Conservation (phyloP, 2,888 invertebrate species). For the Hypolimnas misippus region DNA sequence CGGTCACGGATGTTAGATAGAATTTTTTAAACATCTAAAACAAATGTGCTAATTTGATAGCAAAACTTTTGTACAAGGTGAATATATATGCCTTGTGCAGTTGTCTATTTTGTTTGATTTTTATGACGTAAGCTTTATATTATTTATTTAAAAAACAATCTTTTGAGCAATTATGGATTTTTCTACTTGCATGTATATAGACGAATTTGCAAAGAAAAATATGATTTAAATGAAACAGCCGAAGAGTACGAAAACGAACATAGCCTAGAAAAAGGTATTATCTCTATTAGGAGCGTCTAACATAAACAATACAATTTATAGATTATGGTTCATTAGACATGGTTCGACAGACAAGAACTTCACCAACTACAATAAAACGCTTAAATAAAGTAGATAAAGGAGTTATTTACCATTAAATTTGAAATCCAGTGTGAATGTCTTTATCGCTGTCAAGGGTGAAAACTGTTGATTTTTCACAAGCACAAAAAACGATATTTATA, state of each 20-base stretch:
- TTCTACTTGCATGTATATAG: no score
- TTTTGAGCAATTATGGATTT: no score
- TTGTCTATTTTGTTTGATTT: no score
- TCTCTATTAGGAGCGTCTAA: not conserved
- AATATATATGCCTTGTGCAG: not conserved
- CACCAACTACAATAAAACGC: not conserved
- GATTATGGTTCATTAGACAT: not conserved
- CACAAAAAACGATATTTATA: constrained; percentile 55
- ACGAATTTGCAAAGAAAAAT: no score
- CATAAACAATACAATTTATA: not conserved
- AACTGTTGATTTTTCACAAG: constrained; percentile 44
- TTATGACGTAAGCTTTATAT: no score
- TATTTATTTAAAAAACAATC: no score
- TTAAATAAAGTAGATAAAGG: constrained; percentile 19
- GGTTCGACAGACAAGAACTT: constrained; percentile 1
- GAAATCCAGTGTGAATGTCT: constrained; percentile 42
- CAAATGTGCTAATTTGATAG: not conserved
- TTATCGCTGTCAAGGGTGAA: constrained; percentile 7
- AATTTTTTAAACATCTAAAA: not conserved
- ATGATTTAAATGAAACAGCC: no score
- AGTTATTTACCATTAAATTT: constrained; percentile 35
- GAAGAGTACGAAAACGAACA: not conserved
- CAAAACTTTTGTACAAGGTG: not conserved
- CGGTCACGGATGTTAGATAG: constrained; percentile 6
- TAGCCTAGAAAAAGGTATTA: not conserved